These are phyloP conservation scores for Trichogramma pretiosum DNA, from an alignment of 1,140 invertebrate species.

Conservation along the genomic window DNA sequence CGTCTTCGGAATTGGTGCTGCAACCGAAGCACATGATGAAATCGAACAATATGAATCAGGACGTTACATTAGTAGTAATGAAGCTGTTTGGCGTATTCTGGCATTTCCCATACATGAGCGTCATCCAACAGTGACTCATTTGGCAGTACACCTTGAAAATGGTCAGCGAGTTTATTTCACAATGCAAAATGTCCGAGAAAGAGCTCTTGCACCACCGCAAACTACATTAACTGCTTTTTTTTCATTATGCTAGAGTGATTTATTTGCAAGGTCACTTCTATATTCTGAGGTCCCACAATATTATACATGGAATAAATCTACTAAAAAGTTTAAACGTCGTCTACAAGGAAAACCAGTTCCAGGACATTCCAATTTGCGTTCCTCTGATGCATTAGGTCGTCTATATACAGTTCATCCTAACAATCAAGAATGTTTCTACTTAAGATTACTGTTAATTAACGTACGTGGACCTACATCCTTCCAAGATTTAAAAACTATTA, in stretches of 20 bases:
- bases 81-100: slow-evolving; percentile 42
- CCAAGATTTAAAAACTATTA: slow-evolving; percentile 37
- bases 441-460: slow-evolving; percentile 39
- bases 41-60: slow-evolving; percentile 33
- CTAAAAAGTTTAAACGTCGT: background rate
- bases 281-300: background rate
- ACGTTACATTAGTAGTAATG: slow-evolving; percentile 38
- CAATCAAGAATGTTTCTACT: slow-evolving; percentile 43
- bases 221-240: slow-evolving; percentile 35
- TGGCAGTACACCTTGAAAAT: slow-evolving; percentile 40
- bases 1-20: slow-evolving; percentile 17
- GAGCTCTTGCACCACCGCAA: slow-evolving; percentile 8
- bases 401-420: slow-evolving; percentile 37
- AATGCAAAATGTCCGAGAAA: slow-evolving; percentile 19
- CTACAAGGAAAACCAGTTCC: too few species aligned
- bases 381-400: slow-evolving; percentile 30
- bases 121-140: slow-evolving; percentile 37
- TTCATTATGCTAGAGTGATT: slow-evolving; percentile 20
- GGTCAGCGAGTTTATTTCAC: slow-evolving; percentile 37
- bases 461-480: slow-evolving; percentile 43
- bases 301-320: background rate
- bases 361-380: slow-evolving; percentile 31
- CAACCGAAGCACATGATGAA: slow-evolving; percentile 20
- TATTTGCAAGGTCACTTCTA: background rate
- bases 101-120: slow-evolving; percentile 39